These are phyloP conservation scores for Euura saliciscinereae DNA, from an alignment of 1,140 invertebrate genomes.

Conservation along the genomic window DNA sequence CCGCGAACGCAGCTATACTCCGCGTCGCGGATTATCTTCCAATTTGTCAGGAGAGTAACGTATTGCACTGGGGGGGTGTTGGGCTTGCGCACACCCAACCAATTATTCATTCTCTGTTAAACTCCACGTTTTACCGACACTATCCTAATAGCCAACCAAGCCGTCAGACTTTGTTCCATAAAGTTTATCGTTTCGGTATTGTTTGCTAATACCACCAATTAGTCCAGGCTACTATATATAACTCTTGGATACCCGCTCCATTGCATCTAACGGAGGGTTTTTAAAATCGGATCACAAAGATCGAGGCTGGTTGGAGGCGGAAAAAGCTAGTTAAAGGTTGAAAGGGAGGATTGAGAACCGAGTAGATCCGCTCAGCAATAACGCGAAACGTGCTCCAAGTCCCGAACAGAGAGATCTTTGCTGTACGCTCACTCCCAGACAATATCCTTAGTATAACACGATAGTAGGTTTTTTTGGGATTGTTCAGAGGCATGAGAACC, in stretches of 20 bases:
- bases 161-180: neutral
- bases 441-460: neutral
- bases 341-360: conserved; percentile 20
- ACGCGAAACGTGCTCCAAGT: conserved; percentile 49
- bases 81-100: conserved; percentile 23
- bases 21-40: conserved; percentile 23
- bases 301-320: neutral
- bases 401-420: conserved; percentile 34
- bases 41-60: conserved; percentile 32
- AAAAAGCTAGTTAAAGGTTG: neutral
- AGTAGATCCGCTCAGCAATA: conserved; percentile 38
- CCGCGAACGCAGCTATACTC: neutral
- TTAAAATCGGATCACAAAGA: neutral
- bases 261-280: neutral
- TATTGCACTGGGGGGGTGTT: conserved; percentile 21
- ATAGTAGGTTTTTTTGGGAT: neutral
- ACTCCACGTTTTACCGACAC: conserved; percentile 27
- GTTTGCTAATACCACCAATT: neutral
- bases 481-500: no score
- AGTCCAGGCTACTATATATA: neutral
- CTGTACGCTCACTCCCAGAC: neutral
- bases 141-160: neutral
- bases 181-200: neutral
- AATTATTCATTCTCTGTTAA: conserved; percentile 30
- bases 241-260: neutral